A percentile compares a stretch with the other conserved stretches of the same genome.
Evolutionary conservation across 2,113 vertebrate species (phyloP).

Genomic region (Ramphastos sulfuratus): DNA sequence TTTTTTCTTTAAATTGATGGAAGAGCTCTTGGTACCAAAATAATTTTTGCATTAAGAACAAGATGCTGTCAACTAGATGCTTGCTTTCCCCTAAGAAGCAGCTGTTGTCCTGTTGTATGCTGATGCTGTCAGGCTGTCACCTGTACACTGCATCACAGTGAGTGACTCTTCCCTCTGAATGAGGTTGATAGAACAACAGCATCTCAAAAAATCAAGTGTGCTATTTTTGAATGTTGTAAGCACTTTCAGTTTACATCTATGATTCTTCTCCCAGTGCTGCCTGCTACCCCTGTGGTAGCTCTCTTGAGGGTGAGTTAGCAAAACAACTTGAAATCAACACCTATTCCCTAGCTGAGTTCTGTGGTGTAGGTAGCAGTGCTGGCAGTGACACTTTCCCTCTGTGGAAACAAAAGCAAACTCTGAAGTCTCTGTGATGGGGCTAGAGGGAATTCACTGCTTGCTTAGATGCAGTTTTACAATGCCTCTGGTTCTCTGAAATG

Average conservation of each 20-base stretch:
- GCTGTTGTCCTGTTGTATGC: background rate
- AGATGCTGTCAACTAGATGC: background rate
- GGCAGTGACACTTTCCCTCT: background rate
- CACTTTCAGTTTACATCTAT: background rate
- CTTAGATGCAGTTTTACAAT: background rate
- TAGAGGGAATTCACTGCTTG: background rate
- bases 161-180: too few relatives aligned
- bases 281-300: background rate
- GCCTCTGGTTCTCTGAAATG: background rate
- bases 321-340: slow-evolving; percentile 27
- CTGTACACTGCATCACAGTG: too few relatives aligned
- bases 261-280: background rate
- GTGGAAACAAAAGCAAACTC: background rate
- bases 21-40: background rate
- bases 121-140: background rate
- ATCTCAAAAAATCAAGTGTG: background rate
- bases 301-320: slow-evolving; percentile 7
- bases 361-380: background rate
- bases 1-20: background rate
- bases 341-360: background rate
- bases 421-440: background rate
- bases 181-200: background rate
- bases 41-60: background rate
- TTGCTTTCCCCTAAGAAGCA: background rate
- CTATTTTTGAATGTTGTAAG: background rate